Conservation (phyloP, 1,140 invertebrate species). For the Bombus waltoni region DNA sequence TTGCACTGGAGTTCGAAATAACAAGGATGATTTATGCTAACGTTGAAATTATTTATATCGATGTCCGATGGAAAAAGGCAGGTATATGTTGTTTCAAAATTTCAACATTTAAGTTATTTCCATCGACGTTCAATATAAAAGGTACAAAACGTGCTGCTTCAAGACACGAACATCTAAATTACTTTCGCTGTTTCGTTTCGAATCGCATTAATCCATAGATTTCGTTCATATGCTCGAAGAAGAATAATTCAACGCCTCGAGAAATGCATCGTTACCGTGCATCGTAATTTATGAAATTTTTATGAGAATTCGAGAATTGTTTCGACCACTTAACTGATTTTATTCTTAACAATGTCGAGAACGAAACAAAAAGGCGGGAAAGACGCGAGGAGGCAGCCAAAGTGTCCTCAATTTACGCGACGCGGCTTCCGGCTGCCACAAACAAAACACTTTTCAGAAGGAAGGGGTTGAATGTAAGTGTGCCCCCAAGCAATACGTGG, state of each 20-base stretch:
- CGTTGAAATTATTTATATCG: not conserved
- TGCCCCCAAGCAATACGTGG: constrained; percentile 29
- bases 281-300: too few species aligned
- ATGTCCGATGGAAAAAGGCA: too few species aligned
- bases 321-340: not conserved
- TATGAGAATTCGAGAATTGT: too few species aligned
- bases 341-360: not conserved
- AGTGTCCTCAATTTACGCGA: constrained; percentile 34
- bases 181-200: too few species aligned
- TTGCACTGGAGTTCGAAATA: not conserved
- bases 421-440: constrained; percentile 38
- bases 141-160: too few species aligned
- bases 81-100: not conserved
- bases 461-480: constrained; percentile 29
- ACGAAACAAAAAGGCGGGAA: not conserved
- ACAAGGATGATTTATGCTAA: not conserved
- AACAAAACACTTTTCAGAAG: constrained; percentile 52
- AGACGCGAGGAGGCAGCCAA: not conserved
- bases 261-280: too few species aligned
- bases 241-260: too few species aligned
- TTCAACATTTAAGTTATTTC: not conserved
- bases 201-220: too few species aligned
- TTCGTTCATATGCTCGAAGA: too few species aligned
- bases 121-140: not conserved
- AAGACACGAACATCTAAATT: too few species aligned